Percentiles rank a stretch among this genome's conserved stretches.
These are phyloP conservation scores for Sebastes hubbsi DNA, from an alignment of 2,797 vertebrate genomes.

Conservation along the genomic window DNA sequence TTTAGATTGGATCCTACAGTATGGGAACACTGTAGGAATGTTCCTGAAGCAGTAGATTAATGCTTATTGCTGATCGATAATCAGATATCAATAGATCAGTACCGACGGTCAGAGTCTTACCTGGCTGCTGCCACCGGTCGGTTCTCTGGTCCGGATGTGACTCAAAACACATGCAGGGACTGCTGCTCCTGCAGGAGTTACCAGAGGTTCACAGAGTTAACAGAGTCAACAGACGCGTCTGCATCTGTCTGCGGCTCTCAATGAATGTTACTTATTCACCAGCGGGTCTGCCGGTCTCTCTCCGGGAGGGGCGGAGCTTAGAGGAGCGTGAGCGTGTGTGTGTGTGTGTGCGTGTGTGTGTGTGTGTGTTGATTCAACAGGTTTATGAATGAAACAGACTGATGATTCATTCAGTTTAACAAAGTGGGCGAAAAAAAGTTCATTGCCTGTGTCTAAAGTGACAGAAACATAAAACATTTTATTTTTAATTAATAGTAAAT, in stretches of 20 bases:
- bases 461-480: too few relatives aligned
- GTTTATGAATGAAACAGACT: constrained; percentile 44
- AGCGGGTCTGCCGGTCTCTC: constrained; percentile 15
- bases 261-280: constrained; percentile 31
- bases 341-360: neutral
- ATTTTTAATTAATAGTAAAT: too few relatives aligned
- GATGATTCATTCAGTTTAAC: constrained; percentile 18
- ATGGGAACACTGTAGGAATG: neutral
- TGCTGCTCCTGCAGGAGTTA: neutral
- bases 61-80: neutral
- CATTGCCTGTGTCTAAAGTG: too few relatives aligned
- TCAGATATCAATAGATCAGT: neutral
- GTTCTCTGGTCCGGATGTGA: neutral
- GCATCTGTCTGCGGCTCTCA: neutral
- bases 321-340: neutral
- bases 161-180: neutral
- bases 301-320: constrained; percentile 56
- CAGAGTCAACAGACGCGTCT: neutral
- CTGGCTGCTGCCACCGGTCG: constrained; percentile 10
- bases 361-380: constrained; percentile 11
- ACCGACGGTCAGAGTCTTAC: constrained; percentile 3
- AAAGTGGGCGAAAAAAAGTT: too few relatives aligned
- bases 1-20: neutral
- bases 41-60: neutral
- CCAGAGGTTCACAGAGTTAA: too few relatives aligned